phyloP scores from a whole-genome alignment of 2,797 vertebrate species.

The Sebastes glaucus region DNA sequence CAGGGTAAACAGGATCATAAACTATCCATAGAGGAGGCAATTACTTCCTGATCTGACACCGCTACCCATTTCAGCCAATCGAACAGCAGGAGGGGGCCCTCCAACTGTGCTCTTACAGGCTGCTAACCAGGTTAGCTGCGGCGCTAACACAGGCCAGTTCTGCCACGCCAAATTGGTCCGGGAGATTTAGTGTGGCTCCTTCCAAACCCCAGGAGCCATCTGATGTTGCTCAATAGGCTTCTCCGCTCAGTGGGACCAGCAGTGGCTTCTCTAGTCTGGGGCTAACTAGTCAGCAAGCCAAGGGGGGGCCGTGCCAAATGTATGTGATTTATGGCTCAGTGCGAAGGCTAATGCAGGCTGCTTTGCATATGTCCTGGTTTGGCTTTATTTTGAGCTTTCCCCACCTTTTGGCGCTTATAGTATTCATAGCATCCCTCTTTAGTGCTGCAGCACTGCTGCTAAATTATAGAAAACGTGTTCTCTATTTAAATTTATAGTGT shows the following conservation, averaged over 20 bases:
- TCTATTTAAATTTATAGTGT: constrained; percentile 84
- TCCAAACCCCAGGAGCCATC: constrained; percentile 45
- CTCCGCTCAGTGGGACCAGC: constrained; percentile 19
- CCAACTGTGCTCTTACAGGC: constrained; percentile 41
- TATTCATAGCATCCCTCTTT: constrained; percentile 82
- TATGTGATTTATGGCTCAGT: constrained; percentile 88
- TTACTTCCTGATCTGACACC: constrained; percentile 86
- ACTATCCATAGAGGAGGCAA: constrained; percentile 83
- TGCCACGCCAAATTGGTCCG: constrained; percentile 67
- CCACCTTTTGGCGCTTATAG: constrained; percentile 42
- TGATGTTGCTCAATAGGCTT: constrained; percentile 43
- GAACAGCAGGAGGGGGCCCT: constrained; percentile 77
- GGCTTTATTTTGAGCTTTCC: constrained; percentile 30
- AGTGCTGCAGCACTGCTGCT: constrained; percentile 80
- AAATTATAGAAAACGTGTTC: constrained; percentile 87
- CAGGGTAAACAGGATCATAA: constrained; percentile 84
- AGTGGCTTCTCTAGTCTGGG: constrained; percentile 12
- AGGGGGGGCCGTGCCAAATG: constrained; percentile 72
- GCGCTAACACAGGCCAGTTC: constrained; percentile 42
- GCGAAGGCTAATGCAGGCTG: constrained; percentile 84
- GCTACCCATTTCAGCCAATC: constrained; percentile 71
- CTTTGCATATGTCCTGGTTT: constrained; percentile 89
- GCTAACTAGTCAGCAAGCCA: constrained; percentile 45
- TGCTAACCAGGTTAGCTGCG: constrained; percentile 65
- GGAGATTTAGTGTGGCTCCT: constrained; percentile 74